Base-by-base conservation (phyloP, 2,888 invertebrate species). In the Napeogenes inachia region DNA sequence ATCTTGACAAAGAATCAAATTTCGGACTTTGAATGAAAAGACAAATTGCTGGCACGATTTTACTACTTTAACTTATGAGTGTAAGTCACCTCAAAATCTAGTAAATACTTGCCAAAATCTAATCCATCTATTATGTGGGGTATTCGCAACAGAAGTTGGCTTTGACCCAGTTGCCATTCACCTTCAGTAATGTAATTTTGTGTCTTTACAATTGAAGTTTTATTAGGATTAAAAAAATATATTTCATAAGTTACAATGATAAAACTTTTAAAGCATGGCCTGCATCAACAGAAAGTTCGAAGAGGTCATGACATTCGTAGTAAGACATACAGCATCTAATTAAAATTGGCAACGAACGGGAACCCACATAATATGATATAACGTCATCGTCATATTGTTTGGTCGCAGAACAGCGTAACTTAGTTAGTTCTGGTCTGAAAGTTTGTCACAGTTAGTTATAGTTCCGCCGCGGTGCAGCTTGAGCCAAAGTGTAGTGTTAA, bases 41-140 rank as follows among this genome's bases (percentile, higher is more conserved):
- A 54, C 50, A 59, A 59, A 62, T 54, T 60, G 45, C 62, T 67
- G 67, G 64, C 67, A 65, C 60, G 55, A 50, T 59, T 65, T 50
- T 45, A 54, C 53, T 53, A 13, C n/a, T 59, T 21, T 64, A 56
- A 62, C 50, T 58, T 56, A 62, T 56, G 67, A 50, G 66, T 56
- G 64, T 61, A 64, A 62, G 59, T 57, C 62, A 67, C 66, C 66
- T 67, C 62, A 62, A 57, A 64, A 62, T 62, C 47, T 62, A 57
- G 66, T 62, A 62, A 65, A 62, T 60, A 67, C 64, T 67, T 67
- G 67, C 67, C 67, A 67, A 67, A 67, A 67, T 64, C 60, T 67
- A 65, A 65, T 67, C 62, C 64, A 67, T 67, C 64, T 67, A 67
- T 67, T 67, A 67, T 67, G 62, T 62, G 61, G 62, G 45, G 53